Conservation (phyloP, 2,888 invertebrate species). For the Ditylenchus weischeri region DNA sequence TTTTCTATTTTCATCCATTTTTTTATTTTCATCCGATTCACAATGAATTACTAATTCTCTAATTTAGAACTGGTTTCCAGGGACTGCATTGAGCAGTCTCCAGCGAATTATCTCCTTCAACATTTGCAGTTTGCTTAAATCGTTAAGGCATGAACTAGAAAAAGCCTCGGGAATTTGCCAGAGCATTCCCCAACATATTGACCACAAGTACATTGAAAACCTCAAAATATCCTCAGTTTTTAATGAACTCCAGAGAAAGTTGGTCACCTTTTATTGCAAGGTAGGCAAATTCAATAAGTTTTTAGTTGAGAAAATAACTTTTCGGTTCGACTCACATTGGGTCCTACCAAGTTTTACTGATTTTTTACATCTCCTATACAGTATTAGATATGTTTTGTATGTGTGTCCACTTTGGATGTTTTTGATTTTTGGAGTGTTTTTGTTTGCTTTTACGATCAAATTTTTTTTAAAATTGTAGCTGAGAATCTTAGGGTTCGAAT, state of each 20-base stretch:
- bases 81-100: constrained; percentile 25
- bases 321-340: too few relatives aligned
- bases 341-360: too few relatives aligned
- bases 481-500: too few relatives aligned
- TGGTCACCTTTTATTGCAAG: constrained; percentile 17
- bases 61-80: constrained; percentile 29
- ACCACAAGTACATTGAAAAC: constrained; percentile 17
- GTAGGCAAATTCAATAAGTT: constrained; percentile 15
- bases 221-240: constrained; percentile 14
- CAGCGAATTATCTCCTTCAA: constrained; percentile 3
- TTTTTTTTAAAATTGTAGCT: too few relatives aligned
- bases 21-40: neutral
- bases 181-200: neutral
- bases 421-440: too few relatives aligned
- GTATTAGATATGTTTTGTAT: too few relatives aligned
- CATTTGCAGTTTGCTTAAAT: neutral
- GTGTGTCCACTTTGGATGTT: too few relatives aligned
- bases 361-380: too few relatives aligned
- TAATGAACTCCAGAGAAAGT: constrained; percentile 10
- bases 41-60: neutral
- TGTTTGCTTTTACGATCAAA: too few relatives aligned
- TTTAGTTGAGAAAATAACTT: too few relatives aligned
- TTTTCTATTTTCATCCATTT: neutral
- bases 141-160: constrained; percentile 8
- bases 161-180: constrained; percentile 12